Percentiles rank a stretch among this genome's conserved stretches.
Conservation (phyloP, 2,888 invertebrate species). For the Drosophila kuntzei region DNA sequence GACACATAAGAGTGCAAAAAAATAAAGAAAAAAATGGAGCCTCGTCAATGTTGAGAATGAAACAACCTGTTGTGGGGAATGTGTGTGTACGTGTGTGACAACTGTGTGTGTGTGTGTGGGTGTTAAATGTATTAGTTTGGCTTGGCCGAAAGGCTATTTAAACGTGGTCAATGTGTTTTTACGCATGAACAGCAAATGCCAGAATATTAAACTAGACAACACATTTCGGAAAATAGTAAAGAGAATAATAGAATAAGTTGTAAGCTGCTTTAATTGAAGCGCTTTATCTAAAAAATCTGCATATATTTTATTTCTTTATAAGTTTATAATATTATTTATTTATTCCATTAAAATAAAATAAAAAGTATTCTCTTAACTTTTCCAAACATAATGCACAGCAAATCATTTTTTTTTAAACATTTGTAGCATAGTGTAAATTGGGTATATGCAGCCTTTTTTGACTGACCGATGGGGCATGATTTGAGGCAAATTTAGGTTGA, state of each 20-base stretch:
- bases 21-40: constrained; percentile 37
- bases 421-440: constrained; percentile 43
- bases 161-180: constrained; percentile 74
- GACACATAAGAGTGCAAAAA: constrained; percentile 43
- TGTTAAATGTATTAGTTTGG: constrained; percentile 72
- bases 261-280: too few relatives aligned
- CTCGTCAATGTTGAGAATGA: constrained; percentile 49
- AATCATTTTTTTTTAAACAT: constrained; percentile 1
- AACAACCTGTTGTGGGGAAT: constrained; percentile 68
- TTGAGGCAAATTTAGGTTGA: constrained; percentile 35
- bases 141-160: constrained; percentile 68
- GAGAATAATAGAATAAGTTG: too few relatives aligned
- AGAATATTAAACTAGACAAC: constrained; percentile 46
- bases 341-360: too few relatives aligned
- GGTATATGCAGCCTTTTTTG: background rate
- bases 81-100: constrained; percentile 17
- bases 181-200: constrained; percentile 54
- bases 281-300: too few relatives aligned
- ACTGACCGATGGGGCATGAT: constrained; percentile 41
- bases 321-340: too few relatives aligned
- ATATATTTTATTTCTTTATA: too few relatives aligned
- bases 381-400: too few relatives aligned
- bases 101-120: constrained; percentile 23
- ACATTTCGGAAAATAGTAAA: constrained; percentile 7
- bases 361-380: too few relatives aligned